phyloP scores from a whole-genome alignment of 2,888 invertebrate genomes.

The Idaea dimidiata region DNA sequence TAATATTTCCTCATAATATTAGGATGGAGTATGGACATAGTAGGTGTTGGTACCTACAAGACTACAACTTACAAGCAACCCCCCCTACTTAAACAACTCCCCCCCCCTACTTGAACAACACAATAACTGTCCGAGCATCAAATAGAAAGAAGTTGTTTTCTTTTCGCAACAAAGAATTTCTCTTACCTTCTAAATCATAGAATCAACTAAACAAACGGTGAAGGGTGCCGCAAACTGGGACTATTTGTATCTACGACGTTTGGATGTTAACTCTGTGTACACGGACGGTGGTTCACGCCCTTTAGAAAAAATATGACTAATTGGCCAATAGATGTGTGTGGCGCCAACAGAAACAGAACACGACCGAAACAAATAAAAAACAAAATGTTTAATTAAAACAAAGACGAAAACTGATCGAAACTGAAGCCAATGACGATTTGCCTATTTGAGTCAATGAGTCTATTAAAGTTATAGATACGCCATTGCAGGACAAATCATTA shows the following conservation, averaged over 20 bases:
- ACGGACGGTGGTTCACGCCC: background rate
- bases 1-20: too few species aligned
- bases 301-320: background rate
- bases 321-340: too few species aligned
- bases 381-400: too few species aligned
- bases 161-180: background rate
- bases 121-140: background rate
- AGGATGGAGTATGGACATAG: too few species aligned
- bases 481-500: too few species aligned
- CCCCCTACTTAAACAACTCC: background rate
- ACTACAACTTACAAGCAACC: background rate
- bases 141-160: background rate
- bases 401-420: too few species aligned
- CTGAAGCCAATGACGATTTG: too few species aligned
- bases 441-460: too few species aligned
- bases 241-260: background rate
- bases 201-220: background rate
- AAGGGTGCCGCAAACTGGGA: background rate
- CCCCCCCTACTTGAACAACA: background rate
- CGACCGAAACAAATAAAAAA: too few species aligned
- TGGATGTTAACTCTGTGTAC: background rate
- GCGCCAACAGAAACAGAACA: too few species aligned
- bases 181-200: background rate
- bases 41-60: background rate
- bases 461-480: too few species aligned